A percentile compares a stretch with the other conserved stretches of the same genome.
Evolutionary conservation across 2,797 vertebrate genomes (phyloP).

Genomic region (Austrolebias charrua): DNA sequence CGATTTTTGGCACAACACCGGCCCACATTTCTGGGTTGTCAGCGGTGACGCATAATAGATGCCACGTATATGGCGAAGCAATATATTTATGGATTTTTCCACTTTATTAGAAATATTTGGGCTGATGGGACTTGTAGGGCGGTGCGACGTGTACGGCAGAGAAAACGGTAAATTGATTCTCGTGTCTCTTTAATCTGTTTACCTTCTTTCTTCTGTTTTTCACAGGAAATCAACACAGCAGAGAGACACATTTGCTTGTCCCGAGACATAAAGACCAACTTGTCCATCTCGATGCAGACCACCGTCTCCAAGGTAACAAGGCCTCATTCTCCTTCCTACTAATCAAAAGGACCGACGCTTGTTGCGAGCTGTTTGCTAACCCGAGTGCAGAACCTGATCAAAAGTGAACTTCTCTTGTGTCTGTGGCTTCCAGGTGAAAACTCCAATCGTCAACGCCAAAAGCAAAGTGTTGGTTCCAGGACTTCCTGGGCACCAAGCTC

Average conservation of each 20-base stretch:
- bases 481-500: conserved; percentile 89
- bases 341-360: not conserved
- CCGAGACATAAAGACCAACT: conserved; percentile 85
- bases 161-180: not conserved
- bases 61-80: too few species aligned
- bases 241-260: conserved; percentile 91
- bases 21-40: too few species aligned
- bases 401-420: not conserved
- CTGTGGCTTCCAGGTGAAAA: conserved; percentile 85
- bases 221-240: conserved; percentile 81
- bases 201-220: not conserved
- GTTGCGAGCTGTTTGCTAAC: too few species aligned
- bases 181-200: too few species aligned
- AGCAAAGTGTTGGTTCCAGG: conserved; percentile 91
- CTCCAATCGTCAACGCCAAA: conserved; percentile 85
- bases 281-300: conserved; percentile 86
- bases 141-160: too few species aligned
- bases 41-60: too few species aligned
- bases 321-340: not conserved
- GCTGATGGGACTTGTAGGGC: too few species aligned
- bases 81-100: too few species aligned
- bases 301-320: conserved; percentile 89
- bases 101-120: too few species aligned
- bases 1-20: too few species aligned
- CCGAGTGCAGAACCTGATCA: not conserved